Evolutionary conservation across 1,140 invertebrate genomes (phyloP).

Genomic region (Aphidius gifuensis): DNA sequence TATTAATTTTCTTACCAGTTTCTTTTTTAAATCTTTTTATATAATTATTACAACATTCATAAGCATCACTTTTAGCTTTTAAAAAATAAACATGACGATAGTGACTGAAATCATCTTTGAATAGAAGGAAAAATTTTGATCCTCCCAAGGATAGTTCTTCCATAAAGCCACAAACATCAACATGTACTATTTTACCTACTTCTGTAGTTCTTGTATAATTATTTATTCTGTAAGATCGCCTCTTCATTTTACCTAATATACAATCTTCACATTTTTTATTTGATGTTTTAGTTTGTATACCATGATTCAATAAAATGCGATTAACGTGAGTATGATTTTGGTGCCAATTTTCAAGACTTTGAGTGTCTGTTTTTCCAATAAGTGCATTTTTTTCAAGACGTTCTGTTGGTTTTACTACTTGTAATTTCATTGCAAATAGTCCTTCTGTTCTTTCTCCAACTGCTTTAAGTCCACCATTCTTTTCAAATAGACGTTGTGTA

Average conservation of each 20-base stretch:
- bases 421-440: too few species aligned
- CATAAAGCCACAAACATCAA: constrained; percentile 32
- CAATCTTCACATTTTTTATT: constrained; percentile 26
- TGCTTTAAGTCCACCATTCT: background rate
- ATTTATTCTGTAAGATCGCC: constrained; percentile 13
- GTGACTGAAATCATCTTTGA: constrained; percentile 35
- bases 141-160: constrained; percentile 13
- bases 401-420: too few species aligned
- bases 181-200: constrained; percentile 29
- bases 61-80: constrained; percentile 24
- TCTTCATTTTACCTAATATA: constrained; percentile 17
- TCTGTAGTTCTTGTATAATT: constrained; percentile 6
- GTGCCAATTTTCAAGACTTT: background rate
- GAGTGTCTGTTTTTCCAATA: background rate
- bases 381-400: constrained; percentile 6
- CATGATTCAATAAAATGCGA: background rate
- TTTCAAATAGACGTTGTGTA: background rate
- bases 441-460: constrained; percentile 17
- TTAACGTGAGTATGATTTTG: background rate
- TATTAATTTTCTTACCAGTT: constrained; percentile 7
- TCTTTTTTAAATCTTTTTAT: constrained; percentile 10
- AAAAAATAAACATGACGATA: constrained; percentile 28
- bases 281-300: background rate
- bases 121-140: constrained; percentile 26
- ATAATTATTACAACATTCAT: constrained; percentile 17